Evolutionary conservation across 2,113 vertebrate genomes (phyloP).

Genomic region (Dromas ardeola): DNA sequence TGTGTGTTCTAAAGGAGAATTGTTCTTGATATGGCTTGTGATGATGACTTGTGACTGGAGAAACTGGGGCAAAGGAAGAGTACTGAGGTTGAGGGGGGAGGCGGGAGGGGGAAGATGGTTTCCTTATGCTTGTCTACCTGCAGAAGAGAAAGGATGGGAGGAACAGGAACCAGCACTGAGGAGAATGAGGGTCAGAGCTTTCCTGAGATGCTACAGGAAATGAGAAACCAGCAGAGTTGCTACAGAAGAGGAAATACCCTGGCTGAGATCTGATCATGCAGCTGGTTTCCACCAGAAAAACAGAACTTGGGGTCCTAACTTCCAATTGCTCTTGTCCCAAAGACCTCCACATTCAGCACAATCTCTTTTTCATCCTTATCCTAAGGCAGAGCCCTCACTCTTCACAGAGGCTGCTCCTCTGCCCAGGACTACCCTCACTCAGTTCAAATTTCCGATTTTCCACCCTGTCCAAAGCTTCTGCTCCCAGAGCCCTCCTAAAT

Average conservation of each 20-base stretch:
- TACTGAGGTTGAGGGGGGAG: rapidly evolving
- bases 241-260: background rate
- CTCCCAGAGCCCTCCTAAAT: background rate
- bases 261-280: background rate
- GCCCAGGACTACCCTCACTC: background rate
- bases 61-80: background rate
- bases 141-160: background rate
- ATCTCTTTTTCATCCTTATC: background rate
- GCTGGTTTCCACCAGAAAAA: background rate
- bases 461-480: background rate
- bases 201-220: background rate
- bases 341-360: background rate
- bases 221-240: background rate
- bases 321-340: background rate
- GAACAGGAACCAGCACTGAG: background rate
- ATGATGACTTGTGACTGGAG: background rate
- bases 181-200: background rate
- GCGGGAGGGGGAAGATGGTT: background rate
- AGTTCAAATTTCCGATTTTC: background rate
- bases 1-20: background rate
- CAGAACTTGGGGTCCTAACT: background rate
- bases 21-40: background rate
- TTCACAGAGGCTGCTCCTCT: background rate
- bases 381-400: background rate
- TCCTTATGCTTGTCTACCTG: background rate